Conservation (phyloP, 2,113 vertebrate genomes). For the Nycticebus coucang region DNA sequence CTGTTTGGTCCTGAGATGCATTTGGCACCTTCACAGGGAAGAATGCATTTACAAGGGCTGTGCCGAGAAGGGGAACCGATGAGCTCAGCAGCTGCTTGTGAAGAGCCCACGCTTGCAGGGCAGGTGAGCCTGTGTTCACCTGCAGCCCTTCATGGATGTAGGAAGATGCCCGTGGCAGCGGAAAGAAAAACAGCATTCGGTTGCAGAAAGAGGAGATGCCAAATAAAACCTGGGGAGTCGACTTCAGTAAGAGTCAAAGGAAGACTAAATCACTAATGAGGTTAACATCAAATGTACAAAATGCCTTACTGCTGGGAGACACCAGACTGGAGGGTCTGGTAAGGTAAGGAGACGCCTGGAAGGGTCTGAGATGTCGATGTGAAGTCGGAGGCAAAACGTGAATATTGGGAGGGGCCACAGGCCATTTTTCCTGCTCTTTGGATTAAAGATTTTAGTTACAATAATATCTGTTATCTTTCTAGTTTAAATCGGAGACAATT, state of each 20-base stretch:
- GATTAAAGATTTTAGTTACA: no score
- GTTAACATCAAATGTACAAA: background rate
- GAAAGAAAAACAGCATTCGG: background rate
- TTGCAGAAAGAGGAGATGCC: background rate
- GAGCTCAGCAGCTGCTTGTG: background rate
- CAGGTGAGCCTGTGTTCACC: background rate
- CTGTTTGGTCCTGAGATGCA: background rate
- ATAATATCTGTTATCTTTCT: no score
- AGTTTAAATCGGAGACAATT: fast-evolving
- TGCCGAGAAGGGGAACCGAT: no score
- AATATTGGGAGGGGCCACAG: fast-evolving
- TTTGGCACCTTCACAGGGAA: background rate
- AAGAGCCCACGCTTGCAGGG: background rate
- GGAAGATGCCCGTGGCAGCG: background rate
- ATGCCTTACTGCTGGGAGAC: background rate
- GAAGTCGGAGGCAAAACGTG: background rate
- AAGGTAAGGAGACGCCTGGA: fast-evolving
- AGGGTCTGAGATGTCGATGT: no score
- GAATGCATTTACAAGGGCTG: no score
- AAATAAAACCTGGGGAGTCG: fast-evolving
- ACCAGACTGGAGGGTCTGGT: background rate
- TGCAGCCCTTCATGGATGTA: fast-evolving
- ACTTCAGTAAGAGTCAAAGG: background rate
- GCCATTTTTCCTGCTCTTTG: fast-evolving
- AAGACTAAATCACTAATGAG: background rate